A percentile compares a stretch with the other conserved stretches of the same genome.
Conservation (phyloP, 1,140 invertebrate species). For the Agrilus planipennis region DNA sequence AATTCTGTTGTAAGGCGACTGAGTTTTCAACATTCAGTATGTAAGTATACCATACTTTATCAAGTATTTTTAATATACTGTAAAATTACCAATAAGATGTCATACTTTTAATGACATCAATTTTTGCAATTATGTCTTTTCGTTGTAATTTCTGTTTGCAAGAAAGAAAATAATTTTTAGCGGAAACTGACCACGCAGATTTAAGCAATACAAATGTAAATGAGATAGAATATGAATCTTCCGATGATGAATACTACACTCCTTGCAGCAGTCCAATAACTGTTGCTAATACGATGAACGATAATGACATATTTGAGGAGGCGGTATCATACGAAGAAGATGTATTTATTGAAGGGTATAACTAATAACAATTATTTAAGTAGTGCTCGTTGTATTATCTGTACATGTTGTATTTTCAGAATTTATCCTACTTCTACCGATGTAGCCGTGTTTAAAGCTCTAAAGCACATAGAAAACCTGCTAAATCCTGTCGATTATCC, state of each 20-base stretch:
- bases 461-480: slow-evolving; percentile 34
- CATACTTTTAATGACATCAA: too few species aligned
- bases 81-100: too few species aligned
- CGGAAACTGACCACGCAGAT: too few species aligned
- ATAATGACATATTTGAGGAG: slow-evolving; percentile 33
- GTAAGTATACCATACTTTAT: too few species aligned
- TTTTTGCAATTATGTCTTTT: too few species aligned
- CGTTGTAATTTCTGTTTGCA: too few species aligned
- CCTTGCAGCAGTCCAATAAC: slow-evolving; percentile 38
- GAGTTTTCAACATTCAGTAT: too few species aligned
- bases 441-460: slow-evolving; percentile 53
- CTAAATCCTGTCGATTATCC: slow-evolving; percentile 46
- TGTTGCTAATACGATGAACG: slow-evolving; percentile 16
- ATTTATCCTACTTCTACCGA: slow-evolving; percentile 56
- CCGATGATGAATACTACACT: slow-evolving; percentile 38
- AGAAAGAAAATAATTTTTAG: too few species aligned
- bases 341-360: slow-evolving; percentile 41
- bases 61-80: too few species aligned
- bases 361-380: too few species aligned
- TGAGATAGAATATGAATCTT: background rate
- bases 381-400: background rate
- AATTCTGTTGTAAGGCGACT: too few species aligned
- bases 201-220: too few species aligned
- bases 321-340: slow-evolving; percentile 39
- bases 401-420: slow-evolving; percentile 33